These are phyloP conservation scores for Lasioglossum zephyrum DNA, from an alignment of 2,888 invertebrate species.

Conservation along the genomic window DNA sequence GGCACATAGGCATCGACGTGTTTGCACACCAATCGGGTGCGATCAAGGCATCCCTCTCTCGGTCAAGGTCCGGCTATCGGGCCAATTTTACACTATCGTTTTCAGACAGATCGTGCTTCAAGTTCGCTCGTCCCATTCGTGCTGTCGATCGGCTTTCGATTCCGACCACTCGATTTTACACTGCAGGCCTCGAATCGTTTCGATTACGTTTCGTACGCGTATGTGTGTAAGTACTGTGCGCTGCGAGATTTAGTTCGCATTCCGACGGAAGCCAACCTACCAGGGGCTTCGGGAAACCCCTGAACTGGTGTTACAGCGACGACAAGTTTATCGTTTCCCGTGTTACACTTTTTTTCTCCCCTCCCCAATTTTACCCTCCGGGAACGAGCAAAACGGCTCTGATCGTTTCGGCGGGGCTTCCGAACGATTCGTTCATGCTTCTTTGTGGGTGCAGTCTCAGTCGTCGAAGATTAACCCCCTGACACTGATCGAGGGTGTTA, in stretches of 20 bases:
- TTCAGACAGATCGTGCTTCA: conserved; percentile 46
- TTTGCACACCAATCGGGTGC: conserved; percentile 22
- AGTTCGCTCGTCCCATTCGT: conserved; percentile 52
- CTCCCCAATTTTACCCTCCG: not conserved
- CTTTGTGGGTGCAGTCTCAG: not conserved
- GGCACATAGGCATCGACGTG: conserved; percentile 24
- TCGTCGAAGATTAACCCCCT: not conserved
- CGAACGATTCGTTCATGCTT: not conserved
- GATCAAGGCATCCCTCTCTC: conserved; percentile 55
- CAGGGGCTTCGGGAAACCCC: conserved; percentile 42
- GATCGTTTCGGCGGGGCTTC: not conserved
- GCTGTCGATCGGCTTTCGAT: conserved; percentile 35
- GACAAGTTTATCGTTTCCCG: conserved; percentile 37
- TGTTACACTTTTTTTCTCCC: not conserved
- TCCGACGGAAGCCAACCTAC: conserved; percentile 14
- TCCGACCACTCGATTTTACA: conserved; percentile 24
- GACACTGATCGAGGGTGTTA: not conserved
- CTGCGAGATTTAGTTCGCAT: conserved; percentile 17
- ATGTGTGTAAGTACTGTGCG: not conserved
- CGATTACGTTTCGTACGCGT: not conserved
- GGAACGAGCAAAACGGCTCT: not conserved
- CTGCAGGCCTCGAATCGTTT: conserved; percentile 36
- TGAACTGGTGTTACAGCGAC: conserved; percentile 8
- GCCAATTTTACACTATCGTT: conserved; percentile 51
- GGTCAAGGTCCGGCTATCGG: conserved; percentile 73